These are phyloP conservation scores for Triplophysa dalaica DNA, from an alignment of 2,113 vertebrate species.

Conservation along the genomic window DNA sequence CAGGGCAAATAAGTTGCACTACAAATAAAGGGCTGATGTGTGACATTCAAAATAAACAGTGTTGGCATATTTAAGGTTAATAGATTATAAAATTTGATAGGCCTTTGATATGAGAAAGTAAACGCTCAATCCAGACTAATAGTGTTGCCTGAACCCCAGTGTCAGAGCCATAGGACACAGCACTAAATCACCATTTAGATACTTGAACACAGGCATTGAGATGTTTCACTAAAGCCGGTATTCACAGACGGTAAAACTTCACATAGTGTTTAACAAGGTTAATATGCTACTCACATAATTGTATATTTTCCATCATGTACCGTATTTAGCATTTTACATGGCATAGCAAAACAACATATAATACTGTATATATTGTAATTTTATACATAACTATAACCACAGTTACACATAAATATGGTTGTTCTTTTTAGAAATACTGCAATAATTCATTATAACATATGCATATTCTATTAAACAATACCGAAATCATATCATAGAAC, in stretches of 20 bases:
- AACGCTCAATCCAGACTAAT: constrained; percentile 20
- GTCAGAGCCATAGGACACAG: background rate
- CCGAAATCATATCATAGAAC: too few relatives aligned
- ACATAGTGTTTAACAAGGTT: background rate
- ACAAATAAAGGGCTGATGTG: constrained; percentile 6
- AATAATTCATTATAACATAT: too few relatives aligned
- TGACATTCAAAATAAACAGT: background rate
- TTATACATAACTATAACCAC: too few relatives aligned
- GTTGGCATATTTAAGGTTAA: constrained; percentile 37
- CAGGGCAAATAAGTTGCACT: too few relatives aligned
- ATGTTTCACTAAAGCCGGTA: background rate
- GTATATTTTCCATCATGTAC: too few relatives aligned
- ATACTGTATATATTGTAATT: too few relatives aligned
- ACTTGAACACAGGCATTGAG: constrained; percentile 8
- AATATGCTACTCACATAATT: background rate
- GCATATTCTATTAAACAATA: too few relatives aligned
- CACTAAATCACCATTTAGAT: constrained; percentile 15
- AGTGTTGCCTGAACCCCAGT: background rate
- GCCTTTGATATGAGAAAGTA: background rate
- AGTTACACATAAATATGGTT: too few relatives aligned
- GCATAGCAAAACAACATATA: too few relatives aligned
- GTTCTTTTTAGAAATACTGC: too few relatives aligned
- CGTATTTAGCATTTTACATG: background rate
- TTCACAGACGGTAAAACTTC: background rate
- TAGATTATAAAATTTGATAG: too few relatives aligned